phyloP scores from a whole-genome alignment of 1,140 invertebrate genomes.

The Matsumurasca onukii region DNA sequence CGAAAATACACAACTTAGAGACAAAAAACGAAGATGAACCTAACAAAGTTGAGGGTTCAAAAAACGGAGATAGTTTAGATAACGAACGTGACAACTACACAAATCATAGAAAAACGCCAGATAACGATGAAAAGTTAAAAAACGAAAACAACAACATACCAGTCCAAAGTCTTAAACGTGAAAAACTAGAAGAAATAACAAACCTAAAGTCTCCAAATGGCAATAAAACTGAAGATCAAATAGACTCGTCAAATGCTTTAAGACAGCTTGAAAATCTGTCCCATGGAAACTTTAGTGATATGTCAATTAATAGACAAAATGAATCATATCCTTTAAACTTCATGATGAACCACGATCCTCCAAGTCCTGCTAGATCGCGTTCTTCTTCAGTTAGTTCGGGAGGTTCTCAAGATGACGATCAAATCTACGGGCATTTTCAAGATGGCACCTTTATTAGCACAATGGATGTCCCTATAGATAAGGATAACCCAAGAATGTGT shows the following conservation, averaged over 20 bases:
- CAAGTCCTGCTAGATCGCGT: constrained; percentile 56
- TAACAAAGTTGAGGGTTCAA: constrained; percentile 25
- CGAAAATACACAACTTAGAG: constrained; percentile 17
- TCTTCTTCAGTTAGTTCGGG: constrained; percentile 55
- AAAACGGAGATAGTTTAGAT: constrained; percentile 8
- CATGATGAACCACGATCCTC: constrained; percentile 49
- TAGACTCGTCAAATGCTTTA: constrained; percentile 59
- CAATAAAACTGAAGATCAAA: constrained; percentile 39
- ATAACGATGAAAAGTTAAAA: constrained; percentile 36
- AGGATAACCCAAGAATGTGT: constrained; percentile 79
- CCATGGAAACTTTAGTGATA: constrained; percentile 68
- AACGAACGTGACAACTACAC: constrained; percentile 17
- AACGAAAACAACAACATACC: constrained; percentile 20
- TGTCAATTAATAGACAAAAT: constrained; percentile 49
- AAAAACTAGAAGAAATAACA: constrained; percentile 1
- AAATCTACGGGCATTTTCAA: constrained; percentile 68
- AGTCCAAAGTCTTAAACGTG: constrained; percentile 6
- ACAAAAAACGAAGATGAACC: constrained; percentile 30
- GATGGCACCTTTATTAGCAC: constrained; percentile 71
- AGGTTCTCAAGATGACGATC: constrained; percentile 58
- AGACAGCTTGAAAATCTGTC: constrained; percentile 78
- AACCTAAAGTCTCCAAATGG: constrained; percentile 46
- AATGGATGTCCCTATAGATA: constrained; percentile 82
- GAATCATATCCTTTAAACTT: constrained; percentile 52
- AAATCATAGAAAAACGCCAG: constrained; percentile 34